Evolutionary conservation across 2,113 vertebrate species (phyloP), one percentile per base, ranked within the genome.

Genomic region (Brachyhypopomus occidentalis): DNA sequence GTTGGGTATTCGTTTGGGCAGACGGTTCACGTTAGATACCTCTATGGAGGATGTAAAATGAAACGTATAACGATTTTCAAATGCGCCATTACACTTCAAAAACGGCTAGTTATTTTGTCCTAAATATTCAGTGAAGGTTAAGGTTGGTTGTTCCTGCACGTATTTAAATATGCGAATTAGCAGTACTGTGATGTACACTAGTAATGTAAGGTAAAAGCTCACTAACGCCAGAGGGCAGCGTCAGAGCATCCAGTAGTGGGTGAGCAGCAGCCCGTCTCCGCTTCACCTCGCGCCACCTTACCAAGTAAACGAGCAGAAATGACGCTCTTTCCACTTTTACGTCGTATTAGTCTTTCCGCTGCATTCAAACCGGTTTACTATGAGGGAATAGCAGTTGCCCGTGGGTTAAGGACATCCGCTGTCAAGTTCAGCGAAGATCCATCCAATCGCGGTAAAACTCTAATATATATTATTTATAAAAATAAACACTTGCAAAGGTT

Each of bases 361-460:
- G 34, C 36, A 12, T 41, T 70, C 11, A 70, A 70, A 70, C 36
- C 66, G 8, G 2, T 70, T n/a, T 41, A 38, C 66, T 11, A 70
- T 22, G 66, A 20, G 11, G 66, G 66, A 70, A 1, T n/a, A 19
- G n/a, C 20, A 41, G 36, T n/a, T 41, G 34, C 19, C 66, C 66
- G 20, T 41, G 66, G 66, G 38, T n/a, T 70, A 19, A 70, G 36
- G 20, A 70, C 66, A 22, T 22, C 66, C 11, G 19, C 66, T 70
- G 34, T 70, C 36, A 70, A 22, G 2, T 70, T 34, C 20, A 41
- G 19, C 23, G 19, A 22, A 38, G 36, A 41, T 41, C 66, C 34
- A 12, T 20, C 66, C 9, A 70, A 41, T n/a, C 66, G 8, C n/a
- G 66, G 66, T 70, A 70, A 70, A 70, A 70, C 30, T 52, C 9